These are phyloP conservation scores for Polypedilum vanderplanki DNA, from an alignment of 1,140 invertebrate genomes.

Conservation along the genomic window DNA sequence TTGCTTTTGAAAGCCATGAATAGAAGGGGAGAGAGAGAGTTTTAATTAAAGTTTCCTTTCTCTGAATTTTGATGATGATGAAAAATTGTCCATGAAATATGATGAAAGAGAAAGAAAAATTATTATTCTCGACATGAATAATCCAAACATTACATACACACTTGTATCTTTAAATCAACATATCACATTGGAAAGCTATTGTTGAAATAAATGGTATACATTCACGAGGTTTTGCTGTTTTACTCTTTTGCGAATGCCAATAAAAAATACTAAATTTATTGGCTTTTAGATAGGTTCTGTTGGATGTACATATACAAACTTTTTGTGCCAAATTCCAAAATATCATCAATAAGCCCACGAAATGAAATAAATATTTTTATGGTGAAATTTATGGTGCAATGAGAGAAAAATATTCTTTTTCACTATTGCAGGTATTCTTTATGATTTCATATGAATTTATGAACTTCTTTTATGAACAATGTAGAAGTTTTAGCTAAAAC, in stretches of 20 bases:
- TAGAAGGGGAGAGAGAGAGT: no score
- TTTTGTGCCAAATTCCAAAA: neutral
- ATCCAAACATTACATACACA: conserved; percentile 31
- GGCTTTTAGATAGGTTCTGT: conserved; percentile 12
- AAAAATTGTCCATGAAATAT: no score
- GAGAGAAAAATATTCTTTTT: neutral
- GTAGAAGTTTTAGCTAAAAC: no score
- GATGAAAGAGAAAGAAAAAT: no score
- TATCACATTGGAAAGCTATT: conserved; percentile 30
- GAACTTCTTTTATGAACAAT: no score
- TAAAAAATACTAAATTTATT: conserved; percentile 28
- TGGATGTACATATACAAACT: neutral
- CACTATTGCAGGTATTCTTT: no score
- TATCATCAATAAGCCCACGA: conserved; percentile 12
- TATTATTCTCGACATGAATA: neutral
- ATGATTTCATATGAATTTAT: no score
- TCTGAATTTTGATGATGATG: no score
- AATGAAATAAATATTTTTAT: conserved; percentile 20
- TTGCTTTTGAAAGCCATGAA: no score
- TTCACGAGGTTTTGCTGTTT: neutral
- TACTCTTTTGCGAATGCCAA: neutral
- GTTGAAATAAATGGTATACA: neutral
- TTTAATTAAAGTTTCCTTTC: no score
- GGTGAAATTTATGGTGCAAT: neutral
- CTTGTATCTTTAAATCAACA: conserved; percentile 32